Conservation (phyloP, 2,113 vertebrate species). For the Chloropsis cyanopogon region DNA sequence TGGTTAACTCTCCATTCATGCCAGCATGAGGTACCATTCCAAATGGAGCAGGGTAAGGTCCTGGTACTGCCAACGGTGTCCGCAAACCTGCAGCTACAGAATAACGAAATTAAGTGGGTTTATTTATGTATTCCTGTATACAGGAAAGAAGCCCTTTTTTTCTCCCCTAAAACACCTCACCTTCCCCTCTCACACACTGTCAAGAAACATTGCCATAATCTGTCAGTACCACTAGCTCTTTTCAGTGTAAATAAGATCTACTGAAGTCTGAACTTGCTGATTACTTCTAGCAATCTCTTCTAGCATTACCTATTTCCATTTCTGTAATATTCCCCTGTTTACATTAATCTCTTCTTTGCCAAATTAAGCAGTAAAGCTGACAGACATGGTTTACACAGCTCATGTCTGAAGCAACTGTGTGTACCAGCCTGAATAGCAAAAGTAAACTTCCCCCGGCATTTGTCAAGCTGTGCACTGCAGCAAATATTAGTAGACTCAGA, state of each 20-base stretch:
- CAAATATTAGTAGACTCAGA: slow-evolving; percentile 47
- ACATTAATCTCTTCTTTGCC: slow-evolving; percentile 23
- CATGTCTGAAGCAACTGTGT: slow-evolving; percentile 18
- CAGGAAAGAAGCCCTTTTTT: background rate
- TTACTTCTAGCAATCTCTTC: background rate
- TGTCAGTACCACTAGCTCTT: background rate
- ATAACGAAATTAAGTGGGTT: background rate
- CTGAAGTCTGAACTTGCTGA: background rate
- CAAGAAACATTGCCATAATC: background rate
- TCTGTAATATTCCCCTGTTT: slow-evolving; percentile 11
- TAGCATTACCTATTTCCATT: slow-evolving; percentile 6
- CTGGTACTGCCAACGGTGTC: slow-evolving; percentile 88
- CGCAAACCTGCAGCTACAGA: slow-evolving; percentile 85
- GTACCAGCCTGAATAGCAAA: slow-evolving; percentile 9
- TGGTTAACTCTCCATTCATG: slow-evolving; percentile 90
- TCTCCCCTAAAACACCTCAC: background rate
- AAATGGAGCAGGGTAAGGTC: slow-evolving; percentile 87
- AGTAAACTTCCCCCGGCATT: background rate
- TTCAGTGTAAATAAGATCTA: background rate
- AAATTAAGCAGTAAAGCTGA: slow-evolving; percentile 45
- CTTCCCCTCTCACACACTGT: background rate
- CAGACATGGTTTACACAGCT: slow-evolving; percentile 30
- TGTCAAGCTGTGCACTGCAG: background rate
- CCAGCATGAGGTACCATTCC: slow-evolving; percentile 91
- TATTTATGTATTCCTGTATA: background rate